Evolutionary conservation across 2,888 invertebrate species (phyloP), one percentile per base, ranked within the genome.

Genomic region (Trichopria drosophilae): DNA sequence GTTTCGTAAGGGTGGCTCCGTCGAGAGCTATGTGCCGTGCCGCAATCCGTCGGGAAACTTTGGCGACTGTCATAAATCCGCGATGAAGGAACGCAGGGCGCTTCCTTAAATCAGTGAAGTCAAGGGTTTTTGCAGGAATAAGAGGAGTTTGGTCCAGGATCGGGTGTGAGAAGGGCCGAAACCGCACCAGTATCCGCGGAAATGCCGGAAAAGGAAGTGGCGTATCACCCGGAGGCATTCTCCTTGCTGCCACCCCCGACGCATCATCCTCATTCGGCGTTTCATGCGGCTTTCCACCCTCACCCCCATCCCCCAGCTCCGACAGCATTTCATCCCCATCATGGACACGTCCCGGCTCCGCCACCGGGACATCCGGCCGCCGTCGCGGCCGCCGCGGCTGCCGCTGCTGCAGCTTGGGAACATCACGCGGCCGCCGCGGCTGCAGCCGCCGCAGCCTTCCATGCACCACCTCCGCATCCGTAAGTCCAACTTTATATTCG

Each of bases 371-470:
- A 74, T 79, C 69, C 69, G 62, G 49, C 68, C 61, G 51, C 68
- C 46, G 63, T 72, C 60, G 41, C 68, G 49, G 52, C 78, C 67
- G 77, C 80, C 57, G 71, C 70, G 3, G 81, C 71, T 2, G 72
- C 80, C 49, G 80, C 79, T 57, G 79, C 80, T 73, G 81, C 72
- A 72, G 80, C 75, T 72, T 81, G 73, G 82, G 82, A 75, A 72
- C 82, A 76, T 81, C 82, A 86, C 70, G 83, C 82, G 81, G 75
- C 81, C 67, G 83, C 81, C 82, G 73, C 80, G 71, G 77, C 86
- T 63, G 78, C 82, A 68, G 78, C 85, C 75, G 79, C 82, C 76
- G 80, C 80, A 73, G 74, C 82, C 75, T 79, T 81, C 77, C 57
- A 80, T 77, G 59, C 81, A 4, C 73, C 73, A 22, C 72, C 72